Evolutionary conservation across 2,113 vertebrate genomes (phyloP).

Genomic region (Phalacrocorax aristotelis): DNA sequence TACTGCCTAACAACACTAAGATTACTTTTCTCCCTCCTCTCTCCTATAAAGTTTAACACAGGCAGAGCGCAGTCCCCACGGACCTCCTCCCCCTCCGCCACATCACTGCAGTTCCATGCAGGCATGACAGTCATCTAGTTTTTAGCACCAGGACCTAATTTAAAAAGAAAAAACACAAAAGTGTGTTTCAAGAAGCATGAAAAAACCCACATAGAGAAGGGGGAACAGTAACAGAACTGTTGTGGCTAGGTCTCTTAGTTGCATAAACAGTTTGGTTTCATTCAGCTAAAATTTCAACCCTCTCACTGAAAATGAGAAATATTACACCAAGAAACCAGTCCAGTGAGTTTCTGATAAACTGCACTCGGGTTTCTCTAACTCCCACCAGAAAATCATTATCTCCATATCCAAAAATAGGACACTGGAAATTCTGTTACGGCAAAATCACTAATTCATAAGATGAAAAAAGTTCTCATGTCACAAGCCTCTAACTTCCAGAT

Average conservation of each 20-base stretch:
- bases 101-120: not conserved
- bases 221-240: not conserved
- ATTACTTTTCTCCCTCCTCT: not conserved
- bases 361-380: not conserved
- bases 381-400: conserved; percentile 42
- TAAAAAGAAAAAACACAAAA: not conserved
- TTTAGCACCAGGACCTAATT: not conserved
- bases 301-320: not conserved
- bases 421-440: not conserved
- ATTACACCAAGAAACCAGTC: not conserved
- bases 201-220: not conserved
- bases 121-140: not conserved
- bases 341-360: not conserved
- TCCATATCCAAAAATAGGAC: conserved; percentile 34
- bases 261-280: not conserved
- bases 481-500: not conserved
- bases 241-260: not conserved
- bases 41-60: not conserved
- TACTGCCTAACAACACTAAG: not conserved
- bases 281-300: not conserved
- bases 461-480: not conserved
- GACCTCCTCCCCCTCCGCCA: not conserved
- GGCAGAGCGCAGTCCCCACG: not conserved
- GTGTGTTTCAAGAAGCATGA: not conserved
- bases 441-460: conserved; percentile 34